Evolutionary conservation across 2,888 invertebrate genomes (phyloP), one percentile per base, ranked within the genome.

Genomic region (Scrobipalpa atriplicella): DNA sequence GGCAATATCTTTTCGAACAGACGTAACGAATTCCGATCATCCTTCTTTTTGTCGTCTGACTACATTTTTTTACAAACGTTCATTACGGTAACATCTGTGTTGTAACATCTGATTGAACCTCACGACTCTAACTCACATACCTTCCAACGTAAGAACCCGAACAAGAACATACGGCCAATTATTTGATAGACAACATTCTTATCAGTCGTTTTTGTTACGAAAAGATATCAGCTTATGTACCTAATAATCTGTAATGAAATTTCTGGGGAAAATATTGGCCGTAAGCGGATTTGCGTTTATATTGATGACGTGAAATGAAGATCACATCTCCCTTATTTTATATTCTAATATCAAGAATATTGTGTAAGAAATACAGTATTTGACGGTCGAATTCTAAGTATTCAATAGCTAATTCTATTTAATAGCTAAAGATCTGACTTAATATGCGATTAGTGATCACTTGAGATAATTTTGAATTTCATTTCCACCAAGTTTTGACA

Each of bases 1-100:
- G 6, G 19, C 29, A 43, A 47, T 21, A 43, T 56, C 13, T 8
- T 71, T 69, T 38, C 67, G 71, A 72, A 70, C 68, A 58, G 60
- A 62, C 68, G 62, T 65, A 64, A 47, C 69, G 69, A 70, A 69
- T 71, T 69, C 68, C 68, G 65, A 71, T 70, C 62, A 66, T 71
- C 70, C 69, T 68, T 69, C 18, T 67, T 67, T 64, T 66, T 62
- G 68, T 72, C 67, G 69, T 70, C 62, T 62, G 68, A 68, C 68
- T 41, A 61, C 58, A 69, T 68, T 71, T 73, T n/a, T 73, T 71
- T 70, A 69, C 62, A 63, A 71, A 68, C 67, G 69, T 65, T 68
- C 67, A 71, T 74, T 73, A 72, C 66, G 69, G 66, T 68, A 72
- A 68, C 73, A 69, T 72, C 70, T 39, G 67, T 72, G 70, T 73